Base-by-base conservation (phyloP, 2,113 vertebrate genomes). In the Ammodytes dubius region DNA sequence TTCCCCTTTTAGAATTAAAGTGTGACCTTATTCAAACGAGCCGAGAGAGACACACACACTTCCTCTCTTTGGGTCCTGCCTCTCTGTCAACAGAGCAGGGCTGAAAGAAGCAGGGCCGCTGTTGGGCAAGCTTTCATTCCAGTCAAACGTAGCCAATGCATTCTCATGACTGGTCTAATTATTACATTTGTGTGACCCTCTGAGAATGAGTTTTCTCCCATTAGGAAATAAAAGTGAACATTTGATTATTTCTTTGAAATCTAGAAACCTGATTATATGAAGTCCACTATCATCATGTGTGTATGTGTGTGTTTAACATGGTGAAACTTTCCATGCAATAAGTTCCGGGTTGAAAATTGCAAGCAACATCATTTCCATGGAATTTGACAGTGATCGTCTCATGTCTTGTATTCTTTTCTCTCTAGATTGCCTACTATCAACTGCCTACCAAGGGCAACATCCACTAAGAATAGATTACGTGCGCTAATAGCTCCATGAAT, bases 1-100 rank as follows among this genome's bases (percentile, higher is more conserved):
- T 91, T 91, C 80, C 88, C 60, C 74, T 91, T 92, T 89, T 65
- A 70, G 70, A 84, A 87, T 52, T 42, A 85, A 84, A 9, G 68
- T 66, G 59, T 68, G 79, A 79, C 84, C 52, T 77, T 79, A 86
- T 86, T 82, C 82, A 89, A 88, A 86, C 4, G 17, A 81, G 56
- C 66, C 4, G 3, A 68, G 69, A 74, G 61, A 77, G 57, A 56
- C 63, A 39, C 70, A 56, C 63, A 39, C 70, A 70, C 81, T 88
- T 87, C 82, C 83, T 85, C 78, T 82, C 64, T 68, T 12, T 47
- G 79, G 70, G 64, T 80, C 69, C 52, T n/a, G 50, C 3, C 78
- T 57, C 47, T 7, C 63, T 12, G 52, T 82, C 72, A 69, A 6
- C 57, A n/a, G 59, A 59, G 65, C 0, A 39, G 2, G 13, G 43